Percentiles rank a stretch among this genome's conserved stretches.
These are phyloP conservation scores for Macaria liturata DNA, from an alignment of 2,888 invertebrate genomes.

Conservation along the genomic window DNA sequence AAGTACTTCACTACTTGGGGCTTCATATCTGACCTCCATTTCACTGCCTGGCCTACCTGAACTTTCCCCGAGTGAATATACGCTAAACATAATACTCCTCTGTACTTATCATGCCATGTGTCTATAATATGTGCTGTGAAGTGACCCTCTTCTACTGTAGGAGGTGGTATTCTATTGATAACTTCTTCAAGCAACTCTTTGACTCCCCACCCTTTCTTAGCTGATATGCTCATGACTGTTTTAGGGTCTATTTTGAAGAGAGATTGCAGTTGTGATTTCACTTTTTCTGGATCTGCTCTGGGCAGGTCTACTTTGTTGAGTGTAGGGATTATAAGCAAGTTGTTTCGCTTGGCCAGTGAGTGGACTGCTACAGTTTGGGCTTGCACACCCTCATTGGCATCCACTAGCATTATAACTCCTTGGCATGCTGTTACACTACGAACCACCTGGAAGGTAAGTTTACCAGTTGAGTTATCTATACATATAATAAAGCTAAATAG, in stretches of 20 bases:
- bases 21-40: constrained; percentile 88
- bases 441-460: constrained; percentile 81
- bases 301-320: constrained; percentile 98
- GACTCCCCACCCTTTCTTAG: constrained; percentile 95
- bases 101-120: constrained; percentile 95
- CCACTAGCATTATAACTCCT: constrained; percentile 96
- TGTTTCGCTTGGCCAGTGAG: constrained; percentile 92
- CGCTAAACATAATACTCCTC: constrained; percentile 90
- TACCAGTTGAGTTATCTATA: too few relatives aligned
- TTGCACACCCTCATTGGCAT: constrained; percentile 97
- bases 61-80: constrained; percentile 91
- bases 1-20: constrained; percentile 90
- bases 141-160: constrained; percentile 82
- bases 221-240: constrained; percentile 93
- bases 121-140: constrained; percentile 95
- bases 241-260: constrained; percentile 91
- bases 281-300: constrained; percentile 93
- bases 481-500: too few relatives aligned
- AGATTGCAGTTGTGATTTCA: constrained; percentile 89
- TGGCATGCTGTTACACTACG: constrained; percentile 96
- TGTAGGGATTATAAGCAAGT: constrained; percentile 94
- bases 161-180: constrained; percentile 90
- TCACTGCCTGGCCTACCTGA: constrained; percentile 89
- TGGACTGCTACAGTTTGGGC: constrained; percentile 99
- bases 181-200: constrained; percentile 90